These are phyloP conservation scores for Diplosoma virens DNA, from an alignment of 23 tunicate species.

Conservation along the genomic window DNA sequence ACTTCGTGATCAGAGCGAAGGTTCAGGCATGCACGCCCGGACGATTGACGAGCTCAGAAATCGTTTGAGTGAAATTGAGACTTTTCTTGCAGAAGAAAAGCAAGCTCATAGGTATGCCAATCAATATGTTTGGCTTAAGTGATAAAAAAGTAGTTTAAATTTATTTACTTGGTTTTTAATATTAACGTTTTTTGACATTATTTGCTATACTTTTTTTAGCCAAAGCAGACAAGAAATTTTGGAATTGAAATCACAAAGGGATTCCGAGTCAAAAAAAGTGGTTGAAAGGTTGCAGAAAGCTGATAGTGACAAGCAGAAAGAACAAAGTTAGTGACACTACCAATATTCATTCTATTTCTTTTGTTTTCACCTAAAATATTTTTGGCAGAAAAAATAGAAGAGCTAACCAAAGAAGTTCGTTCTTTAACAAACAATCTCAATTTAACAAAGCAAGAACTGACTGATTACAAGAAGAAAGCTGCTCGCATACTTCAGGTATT, in stretches of 20 bases:
- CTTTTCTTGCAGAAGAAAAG: slow-evolving; percentile 44
- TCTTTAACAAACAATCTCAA: slow-evolving; percentile 35
- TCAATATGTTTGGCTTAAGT: no score
- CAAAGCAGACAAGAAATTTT: slow-evolving; percentile 46
- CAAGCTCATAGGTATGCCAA: slow-evolving; percentile 36
- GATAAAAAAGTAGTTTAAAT: no score
- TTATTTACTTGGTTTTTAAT: neutral
- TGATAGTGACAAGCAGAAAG: slow-evolving; percentile 54
- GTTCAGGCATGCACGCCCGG: slow-evolving; percentile 82
- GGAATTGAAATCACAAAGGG: slow-evolving; percentile 35
- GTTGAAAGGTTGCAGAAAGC: slow-evolving; percentile 67
- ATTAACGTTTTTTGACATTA: neutral
- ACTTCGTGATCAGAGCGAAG: slow-evolving; percentile 63
- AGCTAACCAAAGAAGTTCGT: slow-evolving; percentile 38
- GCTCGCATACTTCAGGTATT: slow-evolving; percentile 70
- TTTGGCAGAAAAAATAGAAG: slow-evolving; percentile 50
- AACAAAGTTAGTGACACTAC: slow-evolving; percentile 76
- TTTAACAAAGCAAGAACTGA: slow-evolving; percentile 59
- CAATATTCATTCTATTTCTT: no score
- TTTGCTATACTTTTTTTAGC: neutral
- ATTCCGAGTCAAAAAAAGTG: slow-evolving; percentile 58
- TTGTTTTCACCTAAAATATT: neutral
- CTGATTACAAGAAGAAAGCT: slow-evolving; percentile 88
- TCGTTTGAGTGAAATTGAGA: slow-evolving; percentile 65
- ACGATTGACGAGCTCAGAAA: slow-evolving; percentile 69